Conservation (phyloP, 2,888 invertebrate genomes). For the Pheosia gnoma region DNA sequence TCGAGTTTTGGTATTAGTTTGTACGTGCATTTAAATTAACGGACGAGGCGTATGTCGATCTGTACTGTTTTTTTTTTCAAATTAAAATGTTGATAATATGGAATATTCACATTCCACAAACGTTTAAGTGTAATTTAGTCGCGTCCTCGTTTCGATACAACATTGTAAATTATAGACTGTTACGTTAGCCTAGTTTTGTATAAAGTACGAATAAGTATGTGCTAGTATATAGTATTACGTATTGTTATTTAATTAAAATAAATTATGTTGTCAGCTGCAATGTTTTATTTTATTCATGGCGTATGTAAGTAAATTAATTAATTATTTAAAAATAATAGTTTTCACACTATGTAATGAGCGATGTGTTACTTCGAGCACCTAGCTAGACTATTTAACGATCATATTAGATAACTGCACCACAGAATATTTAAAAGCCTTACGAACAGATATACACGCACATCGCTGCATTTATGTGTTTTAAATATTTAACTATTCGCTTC, state of each 20-base stretch:
- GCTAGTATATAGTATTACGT: conserved; percentile 4
- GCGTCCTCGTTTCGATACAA: conserved; percentile 9
- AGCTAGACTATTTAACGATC: too few relatives aligned
- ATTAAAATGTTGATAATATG: not conserved
- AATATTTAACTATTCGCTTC: too few relatives aligned
- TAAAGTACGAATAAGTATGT: conserved; percentile 28
- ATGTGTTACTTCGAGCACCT: too few relatives aligned
- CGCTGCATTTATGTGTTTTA: too few relatives aligned
- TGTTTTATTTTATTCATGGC: conserved; percentile 3
- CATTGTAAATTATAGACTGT: conserved; percentile 32
- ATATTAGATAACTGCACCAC: too few relatives aligned
- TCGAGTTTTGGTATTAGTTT: conserved; percentile 4
- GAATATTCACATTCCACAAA: not conserved
- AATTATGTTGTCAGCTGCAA: conserved; percentile 20
- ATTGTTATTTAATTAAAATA: conserved; percentile 36
- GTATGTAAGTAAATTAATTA: not conserved
- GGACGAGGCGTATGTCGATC: too few relatives aligned
- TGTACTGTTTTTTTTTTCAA: not conserved
- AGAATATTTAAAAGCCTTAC: too few relatives aligned
- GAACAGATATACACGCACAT: too few relatives aligned
- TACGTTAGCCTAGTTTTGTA: conserved; percentile 37
- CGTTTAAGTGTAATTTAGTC: not conserved
- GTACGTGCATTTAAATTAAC: not conserved
- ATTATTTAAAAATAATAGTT: too few relatives aligned
- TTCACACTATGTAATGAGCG: too few relatives aligned